Evolutionary conservation across 1,140 invertebrate species (phyloP).

Genomic region (Drosophila pruinosa): DNA sequence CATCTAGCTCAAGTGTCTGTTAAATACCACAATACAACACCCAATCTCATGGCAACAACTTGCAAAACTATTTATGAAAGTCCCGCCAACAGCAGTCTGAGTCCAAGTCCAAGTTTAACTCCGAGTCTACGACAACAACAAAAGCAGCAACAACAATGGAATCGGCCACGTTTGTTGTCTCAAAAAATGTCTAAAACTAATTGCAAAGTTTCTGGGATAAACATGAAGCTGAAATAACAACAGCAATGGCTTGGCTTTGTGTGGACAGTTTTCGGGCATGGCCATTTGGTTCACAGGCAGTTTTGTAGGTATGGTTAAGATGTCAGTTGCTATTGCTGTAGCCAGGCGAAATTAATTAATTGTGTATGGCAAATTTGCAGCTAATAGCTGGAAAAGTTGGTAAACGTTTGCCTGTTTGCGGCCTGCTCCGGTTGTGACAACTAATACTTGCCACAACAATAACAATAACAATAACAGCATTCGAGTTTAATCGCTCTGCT

Average conservation of each 20-base stretch:
- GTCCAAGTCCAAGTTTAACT: constrained; percentile 8
- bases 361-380: constrained; percentile 77
- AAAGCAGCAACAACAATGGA: background rate
- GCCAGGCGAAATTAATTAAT: constrained; percentile 69
- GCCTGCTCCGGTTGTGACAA: constrained; percentile 49
- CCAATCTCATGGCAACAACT: constrained; percentile 43
- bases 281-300: constrained; percentile 11
- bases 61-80: constrained; percentile 66
- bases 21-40: constrained; percentile 59
- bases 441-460: constrained; percentile 17
- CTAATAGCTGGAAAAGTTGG: constrained; percentile 67
- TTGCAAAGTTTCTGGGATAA: constrained; percentile 53
- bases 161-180: constrained; percentile 24
- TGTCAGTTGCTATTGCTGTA: constrained; percentile 39
- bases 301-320: constrained; percentile 33
- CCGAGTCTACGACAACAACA: background rate
- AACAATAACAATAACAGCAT: constrained; percentile 1
- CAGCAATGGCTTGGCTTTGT: constrained; percentile 25
- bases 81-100: constrained; percentile 3
- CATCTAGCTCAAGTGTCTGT: constrained; percentile 56
- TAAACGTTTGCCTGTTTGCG: constrained; percentile 56
- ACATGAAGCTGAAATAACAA: constrained; percentile 30
- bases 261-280: constrained; percentile 15
- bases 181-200: constrained; percentile 53
- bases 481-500: too few relatives aligned